A percentile compares a stretch with the other conserved stretches of the same genome.
Conservation (phyloP, 2,113 vertebrate genomes). For the Morone chrysops region DNA sequence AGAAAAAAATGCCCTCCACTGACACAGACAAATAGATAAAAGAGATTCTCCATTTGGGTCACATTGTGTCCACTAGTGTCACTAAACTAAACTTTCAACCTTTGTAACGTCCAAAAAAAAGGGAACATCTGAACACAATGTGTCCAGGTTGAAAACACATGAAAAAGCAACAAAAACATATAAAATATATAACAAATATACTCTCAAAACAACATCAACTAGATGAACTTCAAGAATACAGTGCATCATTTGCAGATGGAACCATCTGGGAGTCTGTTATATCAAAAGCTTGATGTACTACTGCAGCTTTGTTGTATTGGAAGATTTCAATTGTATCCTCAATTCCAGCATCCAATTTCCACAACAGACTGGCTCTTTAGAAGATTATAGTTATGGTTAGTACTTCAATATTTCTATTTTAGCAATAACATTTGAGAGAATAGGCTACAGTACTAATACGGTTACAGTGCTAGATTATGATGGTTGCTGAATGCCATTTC, state of each 20-base stretch:
- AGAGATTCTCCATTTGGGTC: constrained; percentile 9
- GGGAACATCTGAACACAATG: neutral
- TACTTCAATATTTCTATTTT: neutral
- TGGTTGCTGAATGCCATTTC: neutral
- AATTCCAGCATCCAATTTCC: neutral
- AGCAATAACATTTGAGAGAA: neutral
- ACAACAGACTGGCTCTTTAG: constrained; percentile 23
- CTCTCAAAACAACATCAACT: constrained; percentile 16
- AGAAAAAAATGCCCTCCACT: neutral
- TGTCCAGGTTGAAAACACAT: constrained; percentile 7
- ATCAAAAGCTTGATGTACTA: neutral
- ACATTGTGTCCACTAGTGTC: neutral
- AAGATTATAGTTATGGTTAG: constrained; percentile 7
- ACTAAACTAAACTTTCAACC: neutral
- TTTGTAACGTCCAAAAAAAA: neutral
- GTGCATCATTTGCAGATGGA: constrained; percentile 32
- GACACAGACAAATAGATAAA: neutral
- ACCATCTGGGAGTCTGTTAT: constrained; percentile 36
- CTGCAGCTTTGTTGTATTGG: constrained; percentile 6
- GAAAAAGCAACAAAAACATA: neutral
- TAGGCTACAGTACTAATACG: neutral
- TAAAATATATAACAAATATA: no score
- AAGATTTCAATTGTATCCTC: constrained; percentile 6
- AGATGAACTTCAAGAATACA: constrained; percentile 17
- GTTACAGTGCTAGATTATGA: no score